Evolutionary conservation across 2,113 vertebrate genomes (phyloP).

Genomic region (Maccullochella peelii): DNA sequence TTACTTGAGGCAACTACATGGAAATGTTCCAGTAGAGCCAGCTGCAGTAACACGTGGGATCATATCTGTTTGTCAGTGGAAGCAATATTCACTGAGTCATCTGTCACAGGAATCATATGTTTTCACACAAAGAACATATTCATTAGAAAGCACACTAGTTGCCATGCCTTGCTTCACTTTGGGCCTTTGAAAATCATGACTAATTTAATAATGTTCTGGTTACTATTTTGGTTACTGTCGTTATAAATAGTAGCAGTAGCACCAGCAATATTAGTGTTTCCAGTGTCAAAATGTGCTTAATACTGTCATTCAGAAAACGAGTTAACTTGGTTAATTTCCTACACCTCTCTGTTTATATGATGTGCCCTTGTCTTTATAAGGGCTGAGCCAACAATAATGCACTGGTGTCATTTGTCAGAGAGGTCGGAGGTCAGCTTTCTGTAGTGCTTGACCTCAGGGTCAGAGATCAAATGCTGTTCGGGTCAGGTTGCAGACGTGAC

Average conservation of each 20-base stretch:
- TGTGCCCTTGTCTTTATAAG: constrained; percentile 29
- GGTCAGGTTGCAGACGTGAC: constrained; percentile 36
- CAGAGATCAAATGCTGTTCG: constrained; percentile 14
- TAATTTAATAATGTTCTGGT: background rate
- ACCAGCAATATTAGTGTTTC: background rate
- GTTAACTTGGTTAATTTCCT: background rate
- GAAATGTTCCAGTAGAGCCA: constrained; percentile 32
- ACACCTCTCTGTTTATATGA: background rate
- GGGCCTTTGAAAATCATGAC: background rate
- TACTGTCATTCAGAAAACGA: background rate
- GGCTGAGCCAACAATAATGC: background rate
- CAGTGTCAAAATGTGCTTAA: background rate
- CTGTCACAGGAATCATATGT: constrained; percentile 46
- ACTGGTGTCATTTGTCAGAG: constrained; percentile 18
- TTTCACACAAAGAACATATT: constrained; percentile 57
- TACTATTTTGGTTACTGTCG: background rate
- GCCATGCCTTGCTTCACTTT: background rate
- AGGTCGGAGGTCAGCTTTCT: constrained; percentile 58
- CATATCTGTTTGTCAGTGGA: constrained; percentile 30
- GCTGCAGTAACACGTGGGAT: constrained; percentile 36
- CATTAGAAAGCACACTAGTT: constrained; percentile 4
- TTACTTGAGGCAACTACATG: constrained; percentile 2
- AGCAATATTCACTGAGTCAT: constrained; percentile 46
- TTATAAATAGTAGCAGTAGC: background rate
- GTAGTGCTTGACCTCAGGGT: constrained; percentile 36